These are phyloP conservation scores for Acanthisitta chloris DNA, from an alignment of 2,113 vertebrate species.

Conservation along the genomic window DNA sequence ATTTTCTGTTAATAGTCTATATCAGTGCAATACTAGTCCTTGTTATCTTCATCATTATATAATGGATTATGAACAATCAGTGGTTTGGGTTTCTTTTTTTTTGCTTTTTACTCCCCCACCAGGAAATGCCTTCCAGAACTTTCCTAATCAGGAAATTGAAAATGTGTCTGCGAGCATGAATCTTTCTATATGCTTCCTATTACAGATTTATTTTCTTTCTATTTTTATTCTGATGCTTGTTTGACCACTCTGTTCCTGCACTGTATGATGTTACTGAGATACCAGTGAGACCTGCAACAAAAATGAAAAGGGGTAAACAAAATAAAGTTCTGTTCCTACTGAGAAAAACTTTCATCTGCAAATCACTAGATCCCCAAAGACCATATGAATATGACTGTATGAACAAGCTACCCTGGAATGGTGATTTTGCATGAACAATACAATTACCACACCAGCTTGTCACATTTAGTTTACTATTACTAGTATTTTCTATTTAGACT, in stretches of 20 bases:
- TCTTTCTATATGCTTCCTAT: background rate
- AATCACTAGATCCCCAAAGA: background rate
- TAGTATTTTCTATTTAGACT: background rate
- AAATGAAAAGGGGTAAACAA: background rate
- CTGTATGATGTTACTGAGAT: background rate
- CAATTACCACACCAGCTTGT: background rate
- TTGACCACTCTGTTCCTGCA: background rate
- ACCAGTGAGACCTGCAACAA: background rate
- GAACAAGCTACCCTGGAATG: background rate
- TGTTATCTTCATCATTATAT: background rate
- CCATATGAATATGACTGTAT: background rate
- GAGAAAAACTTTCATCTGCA: background rate
- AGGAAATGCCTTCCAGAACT: background rate
- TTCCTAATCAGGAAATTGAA: background rate
- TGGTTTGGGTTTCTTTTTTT: rapidly evolving
- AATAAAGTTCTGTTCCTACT: background rate
- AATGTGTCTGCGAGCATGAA: background rate
- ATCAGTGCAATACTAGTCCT: background rate
- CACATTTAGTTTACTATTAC: background rate
- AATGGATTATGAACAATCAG: background rate
- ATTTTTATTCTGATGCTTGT: background rate
- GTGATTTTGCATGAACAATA: background rate
- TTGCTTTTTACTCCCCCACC: no score
- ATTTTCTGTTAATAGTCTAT: background rate
- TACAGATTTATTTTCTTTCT: background rate